A percentile compares a stretch with the other conserved stretches of the same genome.
phyloP scores from a whole-genome alignment of 2,113 vertebrate species.

The Phaethon lepturus region DNA sequence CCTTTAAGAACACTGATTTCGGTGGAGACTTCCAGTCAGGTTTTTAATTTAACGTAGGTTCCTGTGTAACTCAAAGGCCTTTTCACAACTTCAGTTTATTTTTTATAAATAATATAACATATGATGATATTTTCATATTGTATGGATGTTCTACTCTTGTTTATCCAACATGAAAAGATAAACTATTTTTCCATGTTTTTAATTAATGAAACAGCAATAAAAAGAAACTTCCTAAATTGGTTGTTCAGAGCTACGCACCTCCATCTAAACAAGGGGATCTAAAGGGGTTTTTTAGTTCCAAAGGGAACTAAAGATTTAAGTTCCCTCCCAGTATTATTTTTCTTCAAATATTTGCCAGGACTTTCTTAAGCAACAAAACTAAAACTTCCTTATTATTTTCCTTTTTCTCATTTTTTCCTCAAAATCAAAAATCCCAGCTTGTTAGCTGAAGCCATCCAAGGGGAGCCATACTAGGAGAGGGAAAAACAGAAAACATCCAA shows the following conservation, averaged over 20 bases:
- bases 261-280: background rate
- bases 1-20: background rate
- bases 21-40: background rate
- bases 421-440: background rate
- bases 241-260: background rate
- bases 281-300: background rate
- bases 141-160: background rate
- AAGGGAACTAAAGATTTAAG: background rate
- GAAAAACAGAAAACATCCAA: background rate
- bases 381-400: background rate
- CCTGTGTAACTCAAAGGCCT: background rate
- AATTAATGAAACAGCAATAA: background rate
- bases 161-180: background rate
- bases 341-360: background rate
- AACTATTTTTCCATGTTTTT: background rate
- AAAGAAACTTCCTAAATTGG: background rate
- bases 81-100: background rate
- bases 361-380: background rate
- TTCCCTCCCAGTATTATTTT: background rate
- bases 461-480: background rate
- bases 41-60: background rate
- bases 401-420: background rate
- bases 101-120: background rate
- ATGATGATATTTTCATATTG: accelerated
- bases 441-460: background rate